Percentiles rank a stretch among this genome's conserved stretches.
Conservation (phyloP, 1,140 invertebrate species). For the Eciton burchellii region DNA sequence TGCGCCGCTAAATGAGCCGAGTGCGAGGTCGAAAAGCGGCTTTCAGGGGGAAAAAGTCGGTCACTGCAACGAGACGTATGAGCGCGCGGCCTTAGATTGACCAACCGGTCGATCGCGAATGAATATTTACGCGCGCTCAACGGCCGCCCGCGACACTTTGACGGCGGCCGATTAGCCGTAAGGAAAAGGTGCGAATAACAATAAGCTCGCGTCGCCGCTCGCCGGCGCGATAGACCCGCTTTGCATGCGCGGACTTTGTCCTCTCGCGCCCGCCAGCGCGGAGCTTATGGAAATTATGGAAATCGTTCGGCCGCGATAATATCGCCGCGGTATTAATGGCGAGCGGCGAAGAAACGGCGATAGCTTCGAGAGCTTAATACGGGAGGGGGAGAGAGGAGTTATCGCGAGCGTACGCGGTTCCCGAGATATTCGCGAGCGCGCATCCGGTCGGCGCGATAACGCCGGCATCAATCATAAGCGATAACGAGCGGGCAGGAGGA, state of each 20-base stretch:
- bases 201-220: slow-evolving; percentile 33
- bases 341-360: slow-evolving; percentile 19
- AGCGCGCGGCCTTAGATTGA: slow-evolving; percentile 7
- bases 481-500: slow-evolving; percentile 35
- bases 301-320: slow-evolving; percentile 45
- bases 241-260: slow-evolving; percentile 54
- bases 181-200: slow-evolving; percentile 58
- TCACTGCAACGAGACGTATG: slow-evolving; percentile 45
- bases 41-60: slow-evolving; percentile 61
- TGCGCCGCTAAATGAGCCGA: slow-evolving; percentile 52
- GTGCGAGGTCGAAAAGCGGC: slow-evolving; percentile 44
- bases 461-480: slow-evolving; percentile 41
- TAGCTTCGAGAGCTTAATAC: background rate
- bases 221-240: slow-evolving; percentile 41
- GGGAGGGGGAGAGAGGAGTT: slow-evolving; percentile 22
- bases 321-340: slow-evolving; percentile 26
- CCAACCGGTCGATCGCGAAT: slow-evolving; percentile 57
- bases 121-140: slow-evolving; percentile 57
- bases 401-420: slow-evolving; percentile 1
- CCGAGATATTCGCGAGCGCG: slow-evolving; percentile 36
- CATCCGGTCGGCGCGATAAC: slow-evolving; percentile 53
- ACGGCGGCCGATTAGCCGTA: slow-evolving; percentile 49
- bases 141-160: slow-evolving; percentile 38
- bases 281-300: slow-evolving; percentile 51
- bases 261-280: slow-evolving; percentile 6